Evolutionary conservation across 2,797 vertebrate species (phyloP).

Genomic region (Gallinago stenura): DNA sequence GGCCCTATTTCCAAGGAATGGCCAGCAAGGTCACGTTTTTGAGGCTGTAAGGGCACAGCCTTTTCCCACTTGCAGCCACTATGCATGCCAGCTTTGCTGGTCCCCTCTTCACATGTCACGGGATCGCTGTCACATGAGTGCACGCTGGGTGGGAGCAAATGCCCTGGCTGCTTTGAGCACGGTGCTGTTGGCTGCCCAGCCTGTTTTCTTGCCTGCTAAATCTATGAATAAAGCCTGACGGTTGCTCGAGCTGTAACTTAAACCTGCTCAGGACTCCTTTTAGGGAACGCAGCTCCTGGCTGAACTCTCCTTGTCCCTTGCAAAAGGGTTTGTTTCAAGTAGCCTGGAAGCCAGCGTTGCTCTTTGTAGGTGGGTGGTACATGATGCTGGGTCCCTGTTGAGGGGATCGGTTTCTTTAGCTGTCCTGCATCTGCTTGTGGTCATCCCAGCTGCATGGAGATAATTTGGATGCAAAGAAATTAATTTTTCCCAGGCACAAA

Average conservation of each 20-base stretch:
- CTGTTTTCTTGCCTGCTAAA: background rate
- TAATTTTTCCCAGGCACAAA: background rate
- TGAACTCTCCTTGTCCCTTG: background rate
- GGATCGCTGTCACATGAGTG: background rate
- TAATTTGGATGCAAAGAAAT: background rate
- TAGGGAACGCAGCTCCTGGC: background rate
- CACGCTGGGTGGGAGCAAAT: background rate
- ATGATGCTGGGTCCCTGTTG: background rate
- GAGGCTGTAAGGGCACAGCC: background rate
- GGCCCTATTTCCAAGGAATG: background rate
- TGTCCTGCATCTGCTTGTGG: background rate
- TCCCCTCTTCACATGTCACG: background rate
- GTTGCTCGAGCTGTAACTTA: background rate
- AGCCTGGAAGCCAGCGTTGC: background rate
- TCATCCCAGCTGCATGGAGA: background rate
- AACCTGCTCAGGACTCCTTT: background rate
- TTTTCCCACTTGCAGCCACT: background rate
- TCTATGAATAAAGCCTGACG: background rate
- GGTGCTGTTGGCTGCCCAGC: background rate
- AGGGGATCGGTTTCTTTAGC: background rate
- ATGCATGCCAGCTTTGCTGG: background rate
- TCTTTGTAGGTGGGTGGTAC: accelerated
- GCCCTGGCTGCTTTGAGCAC: background rate
- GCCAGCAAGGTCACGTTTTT: background rate
- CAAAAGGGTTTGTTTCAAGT: background rate